Conservation (phyloP, 1,140 invertebrate species). For the Metopolophium dirhodum region DNA sequence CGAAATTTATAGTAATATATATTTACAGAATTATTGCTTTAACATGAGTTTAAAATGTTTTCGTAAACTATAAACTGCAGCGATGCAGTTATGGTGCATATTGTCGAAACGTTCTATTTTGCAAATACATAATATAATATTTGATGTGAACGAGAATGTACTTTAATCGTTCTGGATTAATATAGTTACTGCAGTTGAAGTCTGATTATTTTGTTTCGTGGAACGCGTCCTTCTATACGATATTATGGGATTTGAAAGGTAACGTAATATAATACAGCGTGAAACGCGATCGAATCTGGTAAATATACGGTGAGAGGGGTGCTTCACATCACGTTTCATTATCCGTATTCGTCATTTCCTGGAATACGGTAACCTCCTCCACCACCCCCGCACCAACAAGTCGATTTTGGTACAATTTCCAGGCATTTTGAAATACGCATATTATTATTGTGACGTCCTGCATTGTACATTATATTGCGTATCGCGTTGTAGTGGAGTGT, state of each 20-base stretch:
- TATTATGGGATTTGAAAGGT: neutral
- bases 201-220: neutral
- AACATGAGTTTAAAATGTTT: neutral
- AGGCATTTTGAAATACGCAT: neutral
- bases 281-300: neutral
- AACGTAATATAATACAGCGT: neutral
- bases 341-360: neutral
- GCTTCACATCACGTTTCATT: neutral
- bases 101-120: neutral
- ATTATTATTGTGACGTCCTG: neutral
- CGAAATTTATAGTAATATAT: neutral
- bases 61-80: neutral
- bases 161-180: neutral
- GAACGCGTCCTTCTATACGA: neutral
- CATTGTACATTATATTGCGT: neutral
- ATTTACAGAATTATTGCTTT: neutral
- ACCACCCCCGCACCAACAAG: neutral
- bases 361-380: neutral
- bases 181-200: neutral
- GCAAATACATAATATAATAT: neutral
- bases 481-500: neutral
- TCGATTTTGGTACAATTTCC: neutral
- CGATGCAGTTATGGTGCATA: neutral
- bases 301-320: neutral
- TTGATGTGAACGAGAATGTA: neutral